These are phyloP conservation scores for Achroia grisella DNA, from an alignment of 1,140 invertebrate species.

Conservation along the genomic window DNA sequence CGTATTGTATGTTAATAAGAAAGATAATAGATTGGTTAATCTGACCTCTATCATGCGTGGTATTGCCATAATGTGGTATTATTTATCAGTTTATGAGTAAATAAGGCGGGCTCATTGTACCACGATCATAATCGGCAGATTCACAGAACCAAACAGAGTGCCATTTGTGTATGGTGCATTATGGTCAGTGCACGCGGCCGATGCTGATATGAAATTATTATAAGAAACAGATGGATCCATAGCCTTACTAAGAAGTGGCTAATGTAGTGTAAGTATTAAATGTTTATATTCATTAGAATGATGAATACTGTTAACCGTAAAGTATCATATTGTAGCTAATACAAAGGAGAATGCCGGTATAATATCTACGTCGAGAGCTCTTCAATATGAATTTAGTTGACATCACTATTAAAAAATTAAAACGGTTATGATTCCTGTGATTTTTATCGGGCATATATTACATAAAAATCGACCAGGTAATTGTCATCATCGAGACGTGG, in stretches of 20 bases:
- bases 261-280: too few species aligned
- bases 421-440: too few species aligned
- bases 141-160: constrained; percentile 58
- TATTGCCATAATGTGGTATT: constrained; percentile 23
- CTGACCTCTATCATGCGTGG: constrained; percentile 5
- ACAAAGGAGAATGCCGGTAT: too few species aligned
- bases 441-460: too few species aligned
- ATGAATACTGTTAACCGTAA: too few species aligned
- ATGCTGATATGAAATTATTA: constrained; percentile 57
- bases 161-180: constrained; percentile 35
- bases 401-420: too few species aligned
- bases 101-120: constrained; percentile 16
- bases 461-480: too few species aligned
- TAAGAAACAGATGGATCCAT: constrained; percentile 41
- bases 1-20: constrained; percentile 24
- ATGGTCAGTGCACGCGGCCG: constrained; percentile 23
- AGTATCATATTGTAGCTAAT: too few species aligned
- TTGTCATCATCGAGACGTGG: too few species aligned
- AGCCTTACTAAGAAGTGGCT: constrained; percentile 7
- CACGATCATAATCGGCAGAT: constrained; percentile 39
- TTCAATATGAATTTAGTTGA: too few species aligned
- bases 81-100: constrained; percentile 38
- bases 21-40: constrained; percentile 12
- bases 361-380: too few species aligned
- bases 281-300: too few species aligned